Percentiles rank a stretch among this genome's conserved stretches.
These are phyloP conservation scores for Enteromius anoplus DNA, from an alignment of 2,797 vertebrate species.

Conservation along the genomic window DNA sequence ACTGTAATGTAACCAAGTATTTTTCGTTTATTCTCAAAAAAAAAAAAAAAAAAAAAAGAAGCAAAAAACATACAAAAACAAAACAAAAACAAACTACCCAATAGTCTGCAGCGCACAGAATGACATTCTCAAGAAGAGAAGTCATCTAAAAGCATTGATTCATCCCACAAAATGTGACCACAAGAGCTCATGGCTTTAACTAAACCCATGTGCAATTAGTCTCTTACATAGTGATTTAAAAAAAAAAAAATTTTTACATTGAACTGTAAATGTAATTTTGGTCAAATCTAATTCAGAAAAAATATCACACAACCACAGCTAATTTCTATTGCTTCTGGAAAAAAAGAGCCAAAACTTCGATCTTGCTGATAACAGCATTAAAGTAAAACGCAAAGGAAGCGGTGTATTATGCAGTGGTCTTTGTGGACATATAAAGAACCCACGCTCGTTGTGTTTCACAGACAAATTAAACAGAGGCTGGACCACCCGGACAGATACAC, in stretches of 20 bases:
- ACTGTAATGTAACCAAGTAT: background rate
- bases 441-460: slow-evolving; percentile 15
- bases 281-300: slow-evolving; percentile 2
- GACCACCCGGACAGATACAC: slow-evolving; percentile 46
- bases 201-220: slow-evolving; percentile 3
- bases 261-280: slow-evolving; percentile 11
- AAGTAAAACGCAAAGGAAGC: slow-evolving; percentile 30
- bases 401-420: slow-evolving; percentile 31
- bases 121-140: slow-evolving; percentile 5
- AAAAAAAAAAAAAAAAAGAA: background rate
- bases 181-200: slow-evolving; percentile 21
- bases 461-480: slow-evolving; percentile 27
- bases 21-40: background rate
- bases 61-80: background rate
- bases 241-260: too few relatives aligned
- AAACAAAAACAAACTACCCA: background rate
- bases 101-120: background rate
- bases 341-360: slow-evolving; percentile 14
- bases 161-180: background rate
- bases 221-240: too few relatives aligned
- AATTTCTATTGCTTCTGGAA: slow-evolving; percentile 15
- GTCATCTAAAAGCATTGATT: background rate
- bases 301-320: background rate
- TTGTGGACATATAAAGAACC: slow-evolving; percentile 34
- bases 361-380: slow-evolving; percentile 37